A percentile compares a stretch with the other conserved stretches of the same genome.
Evolutionary conservation across 2,888 invertebrate genomes (phyloP).

Genomic region (Pyrochroa serraticornis): DNA sequence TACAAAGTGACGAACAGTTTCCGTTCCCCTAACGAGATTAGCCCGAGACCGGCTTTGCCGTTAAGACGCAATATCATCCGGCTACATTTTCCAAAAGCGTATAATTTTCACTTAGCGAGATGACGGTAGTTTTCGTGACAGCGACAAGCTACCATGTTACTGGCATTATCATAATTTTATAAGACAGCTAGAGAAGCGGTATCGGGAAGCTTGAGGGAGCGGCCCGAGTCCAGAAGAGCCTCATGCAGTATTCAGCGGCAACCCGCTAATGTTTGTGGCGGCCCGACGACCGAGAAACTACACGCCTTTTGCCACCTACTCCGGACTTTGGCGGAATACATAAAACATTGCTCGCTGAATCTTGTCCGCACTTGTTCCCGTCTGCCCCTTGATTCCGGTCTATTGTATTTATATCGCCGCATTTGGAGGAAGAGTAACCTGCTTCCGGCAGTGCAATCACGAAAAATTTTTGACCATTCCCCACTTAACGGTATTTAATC

Average conservation of each 20-base stretch:
- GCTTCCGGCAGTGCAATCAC: not conserved
- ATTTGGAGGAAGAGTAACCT: not conserved
- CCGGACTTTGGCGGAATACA: constrained; percentile 17
- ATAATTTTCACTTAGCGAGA: constrained; percentile 26
- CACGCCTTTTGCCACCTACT: constrained; percentile 25
- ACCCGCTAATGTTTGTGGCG: constrained; percentile 30
- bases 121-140: constrained; percentile 22
- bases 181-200: constrained; percentile 19
- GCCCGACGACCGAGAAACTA: constrained; percentile 25
- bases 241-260: constrained; percentile 31
- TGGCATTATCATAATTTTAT: constrained; percentile 32
- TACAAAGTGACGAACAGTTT: constrained; percentile 5
- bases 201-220: constrained; percentile 8
- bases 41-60: constrained; percentile 1
- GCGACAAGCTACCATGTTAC: constrained; percentile 25
- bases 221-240: constrained; percentile 14
- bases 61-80: constrained; percentile 5
- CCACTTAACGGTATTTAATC: no score
- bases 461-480: no score
- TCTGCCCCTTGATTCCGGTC: no score
- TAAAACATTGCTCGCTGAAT: constrained; percentile 17
- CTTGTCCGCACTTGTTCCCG: not conserved
- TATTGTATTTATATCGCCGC: no score
- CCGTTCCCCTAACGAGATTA: constrained; percentile 1
- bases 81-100: constrained; percentile 7